phyloP scores from a whole-genome alignment of 2,113 vertebrate genomes.

The Phaethon lepturus region DNA sequence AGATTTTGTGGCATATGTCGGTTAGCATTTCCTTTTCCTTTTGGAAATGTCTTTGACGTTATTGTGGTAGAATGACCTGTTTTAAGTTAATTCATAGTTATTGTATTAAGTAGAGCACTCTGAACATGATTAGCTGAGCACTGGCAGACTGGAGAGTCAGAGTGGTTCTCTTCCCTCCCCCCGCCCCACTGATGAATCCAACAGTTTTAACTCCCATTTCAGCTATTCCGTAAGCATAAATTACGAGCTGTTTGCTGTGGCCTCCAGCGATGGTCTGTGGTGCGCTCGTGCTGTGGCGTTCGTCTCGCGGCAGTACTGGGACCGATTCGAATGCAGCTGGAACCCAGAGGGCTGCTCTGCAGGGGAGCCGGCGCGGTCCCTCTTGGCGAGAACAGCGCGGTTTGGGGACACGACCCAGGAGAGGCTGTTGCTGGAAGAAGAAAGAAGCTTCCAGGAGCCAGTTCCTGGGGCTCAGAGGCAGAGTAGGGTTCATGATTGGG shows the following conservation, averaged over 20 bases:
- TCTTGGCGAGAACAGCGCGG: rapidly evolving
- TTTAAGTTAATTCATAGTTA: not conserved
- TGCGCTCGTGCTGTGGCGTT: not conserved
- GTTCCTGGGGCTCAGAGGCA: not conserved
- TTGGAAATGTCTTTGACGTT: not conserved
- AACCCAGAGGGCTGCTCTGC: not conserved
- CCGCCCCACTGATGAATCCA: not conserved
- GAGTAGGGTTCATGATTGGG: not conserved
- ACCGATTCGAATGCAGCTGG: rapidly evolving
- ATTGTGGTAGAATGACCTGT: not conserved
- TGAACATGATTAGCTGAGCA: not conserved
- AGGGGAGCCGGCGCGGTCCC: rapidly evolving
- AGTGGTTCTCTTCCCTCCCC: rapidly evolving
- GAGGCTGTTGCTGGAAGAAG: not conserved
- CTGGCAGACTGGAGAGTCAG: not conserved
- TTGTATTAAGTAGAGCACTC: not conserved
- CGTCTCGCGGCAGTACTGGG: rapidly evolving
- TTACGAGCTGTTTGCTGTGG: rapidly evolving
- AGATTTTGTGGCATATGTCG: not conserved
- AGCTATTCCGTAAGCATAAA: not conserved
- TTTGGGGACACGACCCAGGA: too few relatives aligned
- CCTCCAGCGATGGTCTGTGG: not conserved
- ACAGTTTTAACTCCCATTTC: not conserved
- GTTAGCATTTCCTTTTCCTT: not conserved
- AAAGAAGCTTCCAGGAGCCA: not conserved